Evolutionary conservation across 2,113 vertebrate species (phyloP), one percentile per base, ranked within the genome.

Genomic region (Zapus hudsonius): DNA sequence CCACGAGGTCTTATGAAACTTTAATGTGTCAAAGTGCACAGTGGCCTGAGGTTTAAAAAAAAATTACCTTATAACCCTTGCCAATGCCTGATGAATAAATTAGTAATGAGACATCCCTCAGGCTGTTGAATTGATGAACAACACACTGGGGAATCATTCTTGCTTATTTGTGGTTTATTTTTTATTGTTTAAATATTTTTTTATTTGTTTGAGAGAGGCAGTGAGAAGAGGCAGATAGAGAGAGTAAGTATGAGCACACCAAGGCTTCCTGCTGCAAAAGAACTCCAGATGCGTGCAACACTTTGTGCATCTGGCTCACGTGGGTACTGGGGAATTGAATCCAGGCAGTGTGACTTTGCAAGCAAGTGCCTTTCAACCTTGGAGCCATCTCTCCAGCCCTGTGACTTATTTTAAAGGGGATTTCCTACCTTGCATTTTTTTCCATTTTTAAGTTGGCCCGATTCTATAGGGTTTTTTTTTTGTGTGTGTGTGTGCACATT

Each of bases 111-210:
- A 25, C 44, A 31, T n/a, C 55, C 23, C 67, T 64, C 36, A 31
- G 31, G 59, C 59, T 15, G 19, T 55, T 1, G 12, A 31, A 3
- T 29, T 36, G n/a, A 78, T 38, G 23, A 72, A 57, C 19, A 0
- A 61, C 20, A 0, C 33, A 1, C 23, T 12, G 33, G 25, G 15
- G 38, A 0, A 0, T 33, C 20, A 0, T 16, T 70, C 55, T 84
- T 11, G 80, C 33, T 69, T 70, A 17, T 52, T 23, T 61, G 44
- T 40, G n/a, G 9, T 33, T 80, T 52, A 2, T 91, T 40, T 11
- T n/a, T n/a, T n/a, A n/a, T n/a, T n/a, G n/a, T n/a, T n/a, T n/a
- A n/a, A n/a, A n/a, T n/a, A n/a, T n/a, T n/a, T n/a, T n/a, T n/a
- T n/a, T n/a, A n/a, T n/a, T n/a, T n/a, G n/a, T n/a, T n/a, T n/a